These are phyloP conservation scores for Tetramorium simillimum DNA, from an alignment of 1,140 invertebrate genomes.

Conservation along the genomic window DNA sequence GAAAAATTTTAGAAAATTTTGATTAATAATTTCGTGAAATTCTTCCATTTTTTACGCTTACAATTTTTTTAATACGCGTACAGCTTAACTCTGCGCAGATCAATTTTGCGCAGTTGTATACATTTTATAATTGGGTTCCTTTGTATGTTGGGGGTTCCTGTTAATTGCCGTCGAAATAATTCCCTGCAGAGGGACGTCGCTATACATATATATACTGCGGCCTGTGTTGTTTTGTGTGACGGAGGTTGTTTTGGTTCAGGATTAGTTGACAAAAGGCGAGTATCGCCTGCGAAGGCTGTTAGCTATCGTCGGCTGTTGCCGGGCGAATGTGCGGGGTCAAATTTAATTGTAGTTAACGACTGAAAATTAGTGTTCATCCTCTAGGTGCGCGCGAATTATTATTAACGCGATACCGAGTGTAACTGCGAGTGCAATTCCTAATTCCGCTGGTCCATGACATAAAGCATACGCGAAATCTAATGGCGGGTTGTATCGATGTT, in stretches of 20 bases:
- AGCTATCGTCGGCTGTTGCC: conserved; percentile 52
- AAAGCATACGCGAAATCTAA: conserved; percentile 40
- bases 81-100: background rate
- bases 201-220: background rate
- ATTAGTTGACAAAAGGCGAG: conserved; percentile 58
- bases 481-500: conserved; percentile 53
- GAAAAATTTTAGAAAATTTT: background rate
- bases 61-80: background rate
- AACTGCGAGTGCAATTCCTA: conserved; percentile 69
- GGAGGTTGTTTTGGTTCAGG: conserved; percentile 36
- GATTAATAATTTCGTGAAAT: background rate
- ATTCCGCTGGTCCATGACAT: conserved; percentile 60
- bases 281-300: conserved; percentile 52
- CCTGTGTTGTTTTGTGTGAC: conserved; percentile 19
- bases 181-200: conserved; percentile 5
- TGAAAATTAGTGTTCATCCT: conserved; percentile 68
- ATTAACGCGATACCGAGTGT: conserved; percentile 69
- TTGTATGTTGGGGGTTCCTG: conserved; percentile 28
- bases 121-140: conserved; percentile 42
- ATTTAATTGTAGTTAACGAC: conserved; percentile 75
- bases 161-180: conserved; percentile 54
- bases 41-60: background rate
- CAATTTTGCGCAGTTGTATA: background rate
- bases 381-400: conserved; percentile 68
- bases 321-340: conserved; percentile 62